Percentiles rank a stretch among this genome's conserved stretches.
Conservation (phyloP, 2,888 invertebrate genomes). For the Saturnia japonica region DNA sequence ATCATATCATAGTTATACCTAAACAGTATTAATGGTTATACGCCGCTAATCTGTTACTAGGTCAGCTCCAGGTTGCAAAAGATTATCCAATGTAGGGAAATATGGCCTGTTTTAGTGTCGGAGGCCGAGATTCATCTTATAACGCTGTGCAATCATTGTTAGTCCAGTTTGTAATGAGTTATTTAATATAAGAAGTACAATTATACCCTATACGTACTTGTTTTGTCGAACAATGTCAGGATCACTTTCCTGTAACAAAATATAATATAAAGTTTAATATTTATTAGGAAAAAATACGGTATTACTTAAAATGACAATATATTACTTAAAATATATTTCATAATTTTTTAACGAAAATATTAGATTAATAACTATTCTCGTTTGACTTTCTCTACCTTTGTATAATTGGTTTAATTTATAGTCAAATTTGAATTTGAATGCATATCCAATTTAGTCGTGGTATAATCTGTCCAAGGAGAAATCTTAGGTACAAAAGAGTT, state of each 20-base stretch:
- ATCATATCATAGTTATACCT: too few species aligned
- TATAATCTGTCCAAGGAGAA: too few species aligned
- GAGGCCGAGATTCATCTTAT: not conserved
- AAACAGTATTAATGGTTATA: too few species aligned
- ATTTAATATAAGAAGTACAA: not conserved
- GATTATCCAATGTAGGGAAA: not conserved
- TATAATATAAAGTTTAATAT: too few species aligned
- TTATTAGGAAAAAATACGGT: too few species aligned
- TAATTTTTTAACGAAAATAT: not conserved
- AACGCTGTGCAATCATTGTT: not conserved
- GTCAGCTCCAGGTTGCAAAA: too few species aligned
- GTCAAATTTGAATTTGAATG: not conserved
- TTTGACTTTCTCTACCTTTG: slow-evolving; percentile 4
- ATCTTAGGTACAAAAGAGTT: too few species aligned
- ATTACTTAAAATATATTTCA: too few species aligned
- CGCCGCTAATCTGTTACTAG: too few species aligned
- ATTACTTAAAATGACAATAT: too few species aligned
- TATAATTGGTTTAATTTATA: not conserved
- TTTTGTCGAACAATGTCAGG: slow-evolving; percentile 49
- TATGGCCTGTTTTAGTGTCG: not conserved
- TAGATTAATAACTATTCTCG: not conserved
- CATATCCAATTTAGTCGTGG: not conserved
- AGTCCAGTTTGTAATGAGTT: not conserved
- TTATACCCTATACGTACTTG: slow-evolving; percentile 42
- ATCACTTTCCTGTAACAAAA: slow-evolving; percentile 39